phyloP scores from a whole-genome alignment of 2,797 vertebrate genomes.

The Pseudopleuronectes americanus region DNA sequence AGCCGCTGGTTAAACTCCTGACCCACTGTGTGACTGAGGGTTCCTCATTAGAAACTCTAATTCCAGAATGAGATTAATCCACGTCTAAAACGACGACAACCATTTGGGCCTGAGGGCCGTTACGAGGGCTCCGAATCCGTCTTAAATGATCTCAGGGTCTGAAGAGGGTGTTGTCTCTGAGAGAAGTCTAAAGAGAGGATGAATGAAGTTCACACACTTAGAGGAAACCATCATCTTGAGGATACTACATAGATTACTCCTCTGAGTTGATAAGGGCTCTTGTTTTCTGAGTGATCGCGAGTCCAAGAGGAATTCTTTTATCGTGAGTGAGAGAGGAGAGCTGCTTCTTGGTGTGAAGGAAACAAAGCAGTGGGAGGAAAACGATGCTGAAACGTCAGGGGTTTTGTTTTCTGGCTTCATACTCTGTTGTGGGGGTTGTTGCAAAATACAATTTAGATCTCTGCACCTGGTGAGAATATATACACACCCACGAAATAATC shows the following conservation, averaged over 20 bases:
- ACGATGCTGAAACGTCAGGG: not conserved
- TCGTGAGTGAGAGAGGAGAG: slow-evolving; percentile 31
- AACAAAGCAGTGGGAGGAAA: not conserved
- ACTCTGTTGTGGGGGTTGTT: slow-evolving; percentile 16
- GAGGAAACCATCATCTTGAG: slow-evolving; percentile 53
- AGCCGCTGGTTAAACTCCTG: slow-evolving; percentile 44
- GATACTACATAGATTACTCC: slow-evolving; percentile 48
- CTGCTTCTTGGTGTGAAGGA: slow-evolving; percentile 32
- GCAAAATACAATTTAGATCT: slow-evolving; percentile 13
- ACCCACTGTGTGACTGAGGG: slow-evolving; percentile 46
- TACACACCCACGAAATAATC: not conserved
- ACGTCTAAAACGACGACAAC: slow-evolving; percentile 43
- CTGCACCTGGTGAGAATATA: not conserved
- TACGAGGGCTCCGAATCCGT: slow-evolving; percentile 36
- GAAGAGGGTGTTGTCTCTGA: slow-evolving; percentile 63
- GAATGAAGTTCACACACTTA: slow-evolving; percentile 56
- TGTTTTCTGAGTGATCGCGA: slow-evolving; percentile 34
- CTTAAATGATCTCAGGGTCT: slow-evolving; percentile 48
- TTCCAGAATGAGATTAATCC: slow-evolving; percentile 52
- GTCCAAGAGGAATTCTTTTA: slow-evolving; percentile 53
- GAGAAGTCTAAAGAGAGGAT: slow-evolving; percentile 43
- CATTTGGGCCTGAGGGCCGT: slow-evolving; percentile 48
- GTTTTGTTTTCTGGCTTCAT: not conserved
- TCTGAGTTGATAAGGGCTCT: slow-evolving; percentile 45
- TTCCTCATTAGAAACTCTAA: slow-evolving; percentile 57